Evolutionary conservation across 1,140 invertebrate species (phyloP), one percentile per base, ranked within the genome.

Genomic region (Bactericera cockerelli): DNA sequence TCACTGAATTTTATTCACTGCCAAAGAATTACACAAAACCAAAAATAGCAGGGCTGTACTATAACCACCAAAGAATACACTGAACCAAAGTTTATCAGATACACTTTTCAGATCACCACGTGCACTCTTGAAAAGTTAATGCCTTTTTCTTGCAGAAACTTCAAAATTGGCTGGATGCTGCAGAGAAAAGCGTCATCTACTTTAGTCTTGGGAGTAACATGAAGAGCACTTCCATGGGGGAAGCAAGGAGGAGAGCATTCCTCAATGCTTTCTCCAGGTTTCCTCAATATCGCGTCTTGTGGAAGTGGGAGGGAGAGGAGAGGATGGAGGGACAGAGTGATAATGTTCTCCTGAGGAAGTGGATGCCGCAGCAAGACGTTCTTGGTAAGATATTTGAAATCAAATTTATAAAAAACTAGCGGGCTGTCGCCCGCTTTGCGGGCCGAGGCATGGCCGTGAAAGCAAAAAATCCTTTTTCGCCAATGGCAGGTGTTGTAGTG

Each of bases 311-410:
- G 42, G 2, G 1, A 1, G 56, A 63, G 1, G 42, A 55, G 14
- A 26, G 21, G 6, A 56, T 75, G 25, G 64, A 64, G 6, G 66
- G 65, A 26, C 62, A 68, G 53, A 67, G 71, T 1, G 61, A 70
- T 14, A 79, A 79, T 63, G 71, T 80, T 8, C 69, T 65, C 26
- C 67, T 75, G 21, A 64, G 58, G 2, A 73, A 77, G 49, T 79
- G 77, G 76, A 58, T 77, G 1, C 76, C 77, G 1, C 77, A 79
- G 62, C 65, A 71, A 24, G 70, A 72, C 63, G 58, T 78, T 26
- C 60, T 77, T 56, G 70, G 75, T 77, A 71, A 62, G 24, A 39
- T 8, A 10, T 13, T n/a, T 38, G n/a, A 13, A 13, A 38, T 38
- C n/a, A 38, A 38, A 38, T 13, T n/a, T n/a, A n/a, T n/a, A n/a